Percentiles rank a stretch among this genome's conserved stretches.
These are phyloP conservation scores for Synanthedon myopaeformis DNA, from an alignment of 2,888 invertebrate species.

Conservation along the genomic window DNA sequence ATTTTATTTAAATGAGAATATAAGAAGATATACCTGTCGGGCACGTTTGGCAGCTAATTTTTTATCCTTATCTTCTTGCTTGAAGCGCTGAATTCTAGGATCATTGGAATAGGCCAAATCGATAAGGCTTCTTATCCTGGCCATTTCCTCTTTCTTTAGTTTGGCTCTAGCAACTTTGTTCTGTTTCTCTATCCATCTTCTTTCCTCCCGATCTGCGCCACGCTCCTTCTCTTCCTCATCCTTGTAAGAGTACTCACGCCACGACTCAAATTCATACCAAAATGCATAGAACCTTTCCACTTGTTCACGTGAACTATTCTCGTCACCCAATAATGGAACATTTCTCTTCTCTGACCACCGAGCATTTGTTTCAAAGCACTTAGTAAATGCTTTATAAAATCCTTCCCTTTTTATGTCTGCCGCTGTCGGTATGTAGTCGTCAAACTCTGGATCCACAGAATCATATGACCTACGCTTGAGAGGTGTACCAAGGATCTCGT, in stretches of 20 bases:
- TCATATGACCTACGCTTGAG: constrained; percentile 91
- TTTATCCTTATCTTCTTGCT: constrained; percentile 92
- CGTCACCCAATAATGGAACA: constrained; percentile 85
- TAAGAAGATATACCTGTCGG: constrained; percentile 68
- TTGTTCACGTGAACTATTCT: constrained; percentile 81
- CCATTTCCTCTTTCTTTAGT: constrained; percentile 97
- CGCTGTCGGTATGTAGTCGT: constrained; percentile 85
- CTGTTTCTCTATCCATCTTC: constrained; percentile 98
- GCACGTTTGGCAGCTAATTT: constrained; percentile 91
- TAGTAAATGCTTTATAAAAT: constrained; percentile 77
- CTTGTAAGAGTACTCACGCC: constrained; percentile 98
- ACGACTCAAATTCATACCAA: constrained; percentile 99
- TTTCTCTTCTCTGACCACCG: constrained; percentile 92
- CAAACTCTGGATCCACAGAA: constrained; percentile 95
- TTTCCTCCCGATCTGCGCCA: constrained; percentile 95
- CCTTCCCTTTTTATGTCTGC: constrained; percentile 80
- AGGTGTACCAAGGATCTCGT: constrained; percentile 87
- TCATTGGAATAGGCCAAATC: constrained; percentile 95
- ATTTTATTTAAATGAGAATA: no score
- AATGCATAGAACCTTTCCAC: constrained; percentile 96
- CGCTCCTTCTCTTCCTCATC: constrained; percentile 99
- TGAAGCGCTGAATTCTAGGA: constrained; percentile 92
- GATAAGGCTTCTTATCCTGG: constrained; percentile 88
- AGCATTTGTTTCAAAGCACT: constrained; percentile 81
- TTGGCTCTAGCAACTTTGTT: constrained; percentile 94